phyloP scores from a whole-genome alignment of 1,140 invertebrate genomes.

The Saccostrea echinata region DNA sequence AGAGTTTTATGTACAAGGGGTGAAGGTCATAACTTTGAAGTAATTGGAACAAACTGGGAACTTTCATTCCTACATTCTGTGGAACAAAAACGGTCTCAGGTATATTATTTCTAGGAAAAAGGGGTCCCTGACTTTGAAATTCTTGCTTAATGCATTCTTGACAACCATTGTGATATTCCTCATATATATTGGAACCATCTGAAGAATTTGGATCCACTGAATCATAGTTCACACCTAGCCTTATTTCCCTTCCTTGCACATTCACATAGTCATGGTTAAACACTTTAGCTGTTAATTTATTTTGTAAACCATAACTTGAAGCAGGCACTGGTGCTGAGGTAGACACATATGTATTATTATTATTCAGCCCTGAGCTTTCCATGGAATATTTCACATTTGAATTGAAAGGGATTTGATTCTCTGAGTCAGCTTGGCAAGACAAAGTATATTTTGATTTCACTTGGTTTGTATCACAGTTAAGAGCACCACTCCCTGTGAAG shows the following conservation, averaged over 20 bases:
- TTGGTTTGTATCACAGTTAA: neutral
- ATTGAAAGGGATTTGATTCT: slow-evolving; percentile 4
- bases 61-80: neutral
- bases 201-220: neutral
- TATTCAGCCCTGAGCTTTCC: slow-evolving; percentile 13
- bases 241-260: slow-evolving; percentile 28
- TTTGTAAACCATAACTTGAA: neutral
- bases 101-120: slow-evolving; percentile 1
- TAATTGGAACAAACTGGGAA: slow-evolving; percentile 51
- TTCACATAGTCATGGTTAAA: slow-evolving; percentile 41
- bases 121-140: slow-evolving; percentile 26
- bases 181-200: neutral
- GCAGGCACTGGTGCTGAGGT: neutral
- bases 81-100: slow-evolving; percentile 15
- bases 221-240: neutral
- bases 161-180: slow-evolving; percentile 20
- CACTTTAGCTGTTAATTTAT: slow-evolving; percentile 9
- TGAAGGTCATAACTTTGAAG: slow-evolving; percentile 46
- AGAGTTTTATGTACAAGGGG: slow-evolving; percentile 35
- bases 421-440: slow-evolving; percentile 5
- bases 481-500: slow-evolving; percentile 7
- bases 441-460: slow-evolving; percentile 27
- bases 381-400: slow-evolving; percentile 1
- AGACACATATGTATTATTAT: slow-evolving; percentile 10
- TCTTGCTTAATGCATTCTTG: slow-evolving; percentile 26